phyloP scores from a whole-genome alignment of 1,140 invertebrate species.

The Drosophila bocqueti region DNA sequence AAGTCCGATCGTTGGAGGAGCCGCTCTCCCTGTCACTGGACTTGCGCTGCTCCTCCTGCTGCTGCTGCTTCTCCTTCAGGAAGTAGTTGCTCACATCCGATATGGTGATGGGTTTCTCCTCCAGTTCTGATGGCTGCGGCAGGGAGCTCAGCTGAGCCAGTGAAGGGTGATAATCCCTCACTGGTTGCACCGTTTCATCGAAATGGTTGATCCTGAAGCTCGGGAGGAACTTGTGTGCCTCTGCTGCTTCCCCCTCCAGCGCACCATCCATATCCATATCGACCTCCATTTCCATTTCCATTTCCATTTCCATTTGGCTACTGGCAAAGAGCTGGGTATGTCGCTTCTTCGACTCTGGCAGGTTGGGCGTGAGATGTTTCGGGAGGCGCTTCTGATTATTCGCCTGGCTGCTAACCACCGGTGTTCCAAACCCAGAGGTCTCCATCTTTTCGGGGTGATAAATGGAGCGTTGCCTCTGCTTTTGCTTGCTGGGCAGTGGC shows the following conservation, averaged over 20 bases:
- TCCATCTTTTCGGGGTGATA: slow-evolving; percentile 20
- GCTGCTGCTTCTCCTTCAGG: slow-evolving; percentile 8
- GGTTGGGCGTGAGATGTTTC: slow-evolving; percentile 60
- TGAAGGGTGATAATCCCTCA: slow-evolving; percentile 16
- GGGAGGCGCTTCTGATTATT: slow-evolving; percentile 40
- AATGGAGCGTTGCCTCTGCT: slow-evolving; percentile 2
- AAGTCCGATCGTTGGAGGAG: slow-evolving; percentile 39
- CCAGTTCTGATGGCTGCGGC: slow-evolving; percentile 3
- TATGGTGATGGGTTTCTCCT: slow-evolving; percentile 60
- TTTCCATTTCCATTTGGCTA: slow-evolving; percentile 5
- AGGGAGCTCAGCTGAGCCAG: neutral
- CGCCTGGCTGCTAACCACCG: neutral
- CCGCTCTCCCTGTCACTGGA: slow-evolving; percentile 20
- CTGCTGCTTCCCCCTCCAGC: neutral
- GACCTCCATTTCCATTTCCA: neutral
- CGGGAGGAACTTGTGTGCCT: neutral
- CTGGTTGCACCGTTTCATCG: slow-evolving; percentile 27
- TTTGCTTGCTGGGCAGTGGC: neutral
- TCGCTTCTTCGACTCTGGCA: slow-evolving; percentile 62
- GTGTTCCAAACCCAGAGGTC: slow-evolving; percentile 20
- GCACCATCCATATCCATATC: neutral
- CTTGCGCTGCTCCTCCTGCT: slow-evolving; percentile 13
- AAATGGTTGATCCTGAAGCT: slow-evolving; percentile 1
- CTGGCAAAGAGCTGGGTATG: slow-evolving; percentile 1
- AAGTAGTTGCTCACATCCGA: slow-evolving; percentile 65